These are phyloP conservation scores for Microctonus brassicae DNA, from an alignment of 2,888 invertebrate species.

Conservation along the genomic window DNA sequence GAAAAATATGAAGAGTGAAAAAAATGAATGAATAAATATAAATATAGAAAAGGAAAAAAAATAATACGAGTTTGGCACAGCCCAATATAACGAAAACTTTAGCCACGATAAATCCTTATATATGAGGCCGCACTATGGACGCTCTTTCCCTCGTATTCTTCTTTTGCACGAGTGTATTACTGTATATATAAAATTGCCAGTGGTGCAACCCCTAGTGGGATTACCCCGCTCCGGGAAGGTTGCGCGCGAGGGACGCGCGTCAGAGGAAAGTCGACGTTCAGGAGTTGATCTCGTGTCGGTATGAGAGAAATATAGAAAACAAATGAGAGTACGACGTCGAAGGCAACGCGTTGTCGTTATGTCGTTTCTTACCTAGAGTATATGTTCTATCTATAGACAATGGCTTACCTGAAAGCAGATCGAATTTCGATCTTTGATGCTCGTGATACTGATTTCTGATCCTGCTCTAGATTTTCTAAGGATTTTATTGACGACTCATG, in stretches of 20 bases:
- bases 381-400: not conserved
- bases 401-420: constrained; percentile 24
- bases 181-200: constrained; percentile 65
- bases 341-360: constrained; percentile 32
- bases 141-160: constrained; percentile 37
- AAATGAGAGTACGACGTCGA: constrained; percentile 50
- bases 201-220: constrained; percentile 62
- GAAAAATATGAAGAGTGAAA: constrained; percentile 13
- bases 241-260: constrained; percentile 23
- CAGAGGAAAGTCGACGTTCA: constrained; percentile 41
- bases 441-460: constrained; percentile 24
- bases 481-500: not conserved
- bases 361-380: not conserved
- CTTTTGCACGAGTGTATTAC: not conserved
- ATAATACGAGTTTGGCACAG: constrained; percentile 59
- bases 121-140: constrained; percentile 66
- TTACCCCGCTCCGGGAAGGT: constrained; percentile 56
- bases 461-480: constrained; percentile 29
- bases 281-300: constrained; percentile 29
- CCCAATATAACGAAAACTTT: constrained; percentile 68
- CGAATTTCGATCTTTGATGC: constrained; percentile 34
- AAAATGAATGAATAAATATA: constrained; percentile 46
- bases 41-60: constrained; percentile 39
- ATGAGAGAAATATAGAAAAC: constrained; percentile 53
- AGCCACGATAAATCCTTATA: constrained; percentile 70